These are phyloP conservation scores for Sesia bembeciformis DNA, from an alignment of 2,888 invertebrate species.

Conservation along the genomic window DNA sequence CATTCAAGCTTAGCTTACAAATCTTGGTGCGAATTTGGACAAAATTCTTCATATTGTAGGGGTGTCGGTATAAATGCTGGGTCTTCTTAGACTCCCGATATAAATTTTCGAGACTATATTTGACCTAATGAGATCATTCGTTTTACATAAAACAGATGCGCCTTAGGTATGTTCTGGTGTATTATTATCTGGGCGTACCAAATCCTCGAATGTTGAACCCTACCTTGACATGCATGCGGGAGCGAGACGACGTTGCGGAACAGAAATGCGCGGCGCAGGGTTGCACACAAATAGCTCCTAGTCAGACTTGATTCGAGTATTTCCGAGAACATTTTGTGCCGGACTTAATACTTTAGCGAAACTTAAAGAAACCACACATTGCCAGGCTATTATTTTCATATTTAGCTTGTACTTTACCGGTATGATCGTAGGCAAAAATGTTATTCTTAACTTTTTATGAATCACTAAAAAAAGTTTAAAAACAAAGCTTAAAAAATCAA, in stretches of 20 bases:
- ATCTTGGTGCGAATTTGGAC: neutral
- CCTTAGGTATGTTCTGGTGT: conserved; percentile 41
- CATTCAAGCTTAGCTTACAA: neutral
- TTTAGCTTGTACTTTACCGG: too few species aligned
- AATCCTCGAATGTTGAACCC: conserved; percentile 72
- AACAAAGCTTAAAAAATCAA: too few species aligned
- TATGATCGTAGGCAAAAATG: too few species aligned
- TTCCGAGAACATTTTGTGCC: conserved; percentile 48
- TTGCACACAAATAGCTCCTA: conserved; percentile 67
- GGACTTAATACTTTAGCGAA: conserved; percentile 1
- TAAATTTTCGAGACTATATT: conserved; percentile 20
- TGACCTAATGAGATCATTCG: conserved; percentile 50
- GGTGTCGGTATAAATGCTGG: neutral
- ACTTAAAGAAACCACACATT: conserved; percentile 4
- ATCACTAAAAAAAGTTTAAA: too few species aligned
- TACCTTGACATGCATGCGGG: conserved; percentile 71
- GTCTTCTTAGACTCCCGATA: too few species aligned
- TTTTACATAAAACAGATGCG: conserved; percentile 53
- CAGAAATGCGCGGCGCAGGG: conserved; percentile 56
- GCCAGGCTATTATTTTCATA: conserved; percentile 37
- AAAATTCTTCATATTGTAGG: conserved; percentile 1
- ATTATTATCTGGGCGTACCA: conserved; percentile 54
- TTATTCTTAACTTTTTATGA: too few species aligned
- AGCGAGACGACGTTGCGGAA: conserved; percentile 55
- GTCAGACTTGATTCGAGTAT: conserved; percentile 48